phyloP scores from a whole-genome alignment of 2,113 vertebrate genomes.

The Rhinopomastus cyanomelas region DNA sequence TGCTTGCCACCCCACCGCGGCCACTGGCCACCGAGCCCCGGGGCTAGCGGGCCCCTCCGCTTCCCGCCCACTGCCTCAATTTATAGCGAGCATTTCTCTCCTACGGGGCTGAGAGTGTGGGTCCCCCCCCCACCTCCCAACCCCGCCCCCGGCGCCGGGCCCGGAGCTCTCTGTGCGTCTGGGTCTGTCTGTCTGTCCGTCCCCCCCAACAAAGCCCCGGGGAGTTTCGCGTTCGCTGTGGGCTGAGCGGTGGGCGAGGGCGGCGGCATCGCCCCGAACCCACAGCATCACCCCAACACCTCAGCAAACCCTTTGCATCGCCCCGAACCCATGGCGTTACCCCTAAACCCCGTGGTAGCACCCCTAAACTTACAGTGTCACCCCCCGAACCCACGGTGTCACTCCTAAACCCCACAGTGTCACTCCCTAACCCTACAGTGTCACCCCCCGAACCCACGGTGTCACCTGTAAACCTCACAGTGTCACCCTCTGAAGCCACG shows the following conservation, averaged over 20 bases:
- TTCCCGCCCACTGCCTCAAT: neutral
- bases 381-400: neutral
- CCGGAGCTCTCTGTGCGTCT: neutral
- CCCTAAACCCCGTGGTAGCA: neutral
- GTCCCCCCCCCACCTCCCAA: neutral
- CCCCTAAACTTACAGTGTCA: neutral
- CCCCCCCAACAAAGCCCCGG: neutral
- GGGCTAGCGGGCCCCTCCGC: neutral
- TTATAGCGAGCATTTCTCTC: neutral
- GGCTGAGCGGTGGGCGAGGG: neutral
- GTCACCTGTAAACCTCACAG: neutral
- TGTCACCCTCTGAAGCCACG: neutral
- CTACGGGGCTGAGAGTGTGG: neutral
- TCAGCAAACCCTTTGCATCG: no score
- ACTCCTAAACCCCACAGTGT: neutral
- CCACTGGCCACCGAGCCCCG: neutral
- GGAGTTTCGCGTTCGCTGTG: neutral
- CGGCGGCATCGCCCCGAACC: neutral
- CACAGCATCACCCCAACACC: no score
- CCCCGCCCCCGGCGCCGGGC: neutral
- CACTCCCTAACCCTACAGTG: neutral
- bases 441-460: neutral
- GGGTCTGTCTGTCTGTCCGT: neutral
- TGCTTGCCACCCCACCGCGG: neutral
- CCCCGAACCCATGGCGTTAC: neutral